phyloP scores from a whole-genome alignment of 2,797 vertebrate species.

The Myotis pilosus region DNA sequence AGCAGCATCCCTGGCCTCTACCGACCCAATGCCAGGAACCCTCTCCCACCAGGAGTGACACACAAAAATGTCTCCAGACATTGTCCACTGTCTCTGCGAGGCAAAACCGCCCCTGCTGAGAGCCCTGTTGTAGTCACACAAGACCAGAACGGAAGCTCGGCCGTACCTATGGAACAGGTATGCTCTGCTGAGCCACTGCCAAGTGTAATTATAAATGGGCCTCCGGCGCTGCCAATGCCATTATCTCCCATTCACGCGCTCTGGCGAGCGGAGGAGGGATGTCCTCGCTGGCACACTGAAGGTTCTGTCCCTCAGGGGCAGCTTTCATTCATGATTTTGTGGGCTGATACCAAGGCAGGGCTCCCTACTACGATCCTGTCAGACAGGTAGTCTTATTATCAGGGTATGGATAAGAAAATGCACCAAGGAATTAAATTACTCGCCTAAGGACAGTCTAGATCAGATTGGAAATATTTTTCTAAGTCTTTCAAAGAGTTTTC shows the following conservation, averaged over 20 bases:
- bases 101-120: neutral
- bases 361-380: neutral
- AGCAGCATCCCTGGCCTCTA: neutral
- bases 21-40: neutral
- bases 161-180: neutral
- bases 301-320: neutral
- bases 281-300: neutral
- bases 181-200: fast-evolving
- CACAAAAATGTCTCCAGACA: neutral
- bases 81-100: neutral
- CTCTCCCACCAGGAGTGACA: neutral
- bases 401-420: neutral
- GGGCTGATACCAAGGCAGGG: fast-evolving
- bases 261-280: neutral
- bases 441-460: neutral
- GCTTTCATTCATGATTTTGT: neutral
- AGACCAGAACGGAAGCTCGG: neutral
- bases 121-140: neutral
- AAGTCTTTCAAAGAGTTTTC: neutral
- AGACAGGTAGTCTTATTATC: neutral
- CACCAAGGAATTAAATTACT: neutral
- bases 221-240: fast-evolving
- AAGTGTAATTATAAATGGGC: too few species aligned
- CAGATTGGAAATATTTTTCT: neutral
- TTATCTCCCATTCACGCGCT: too few species aligned